These are phyloP conservation scores for Craniophora ligustri DNA, from an alignment of 2,888 invertebrate genomes.

Conservation along the genomic window DNA sequence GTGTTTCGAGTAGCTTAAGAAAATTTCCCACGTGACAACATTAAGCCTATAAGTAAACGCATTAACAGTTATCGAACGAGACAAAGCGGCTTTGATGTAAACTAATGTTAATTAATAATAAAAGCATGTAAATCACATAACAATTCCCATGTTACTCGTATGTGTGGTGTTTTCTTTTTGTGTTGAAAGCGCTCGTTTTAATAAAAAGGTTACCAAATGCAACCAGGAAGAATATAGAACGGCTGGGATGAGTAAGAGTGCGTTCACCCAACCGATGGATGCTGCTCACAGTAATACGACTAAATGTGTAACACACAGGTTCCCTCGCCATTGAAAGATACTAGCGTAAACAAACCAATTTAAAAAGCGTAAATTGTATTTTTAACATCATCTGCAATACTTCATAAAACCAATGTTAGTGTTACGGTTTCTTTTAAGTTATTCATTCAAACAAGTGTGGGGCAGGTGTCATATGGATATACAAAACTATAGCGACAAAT, in stretches of 20 bases:
- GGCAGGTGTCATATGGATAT: background rate
- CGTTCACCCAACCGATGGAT: conserved; percentile 74
- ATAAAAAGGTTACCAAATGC: no score
- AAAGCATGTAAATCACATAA: conserved; percentile 4
- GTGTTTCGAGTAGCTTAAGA: conserved; percentile 18
- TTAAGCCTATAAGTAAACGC: conserved; percentile 32
- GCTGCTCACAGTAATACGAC: conserved; percentile 72
- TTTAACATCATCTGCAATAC: conserved; percentile 50
- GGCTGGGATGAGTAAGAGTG: conserved; percentile 71
- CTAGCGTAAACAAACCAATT: conserved; percentile 74
- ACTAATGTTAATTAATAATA: conserved; percentile 19
- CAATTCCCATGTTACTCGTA: conserved; percentile 19
- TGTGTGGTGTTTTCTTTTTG: conserved; percentile 11
- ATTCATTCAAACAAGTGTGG: background rate
- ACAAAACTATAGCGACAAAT: background rate
- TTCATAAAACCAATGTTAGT: conserved; percentile 13
- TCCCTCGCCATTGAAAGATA: conserved; percentile 70
- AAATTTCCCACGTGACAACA: conserved; percentile 52
- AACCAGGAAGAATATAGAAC: conserved; percentile 68
- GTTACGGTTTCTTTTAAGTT: background rate
- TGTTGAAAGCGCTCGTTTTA: conserved; percentile 37
- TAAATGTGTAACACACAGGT: conserved; percentile 72
- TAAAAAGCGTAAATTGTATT: conserved; percentile 66
- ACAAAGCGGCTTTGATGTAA: conserved; percentile 48
- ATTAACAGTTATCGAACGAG: conserved; percentile 30